Percentiles rank a stretch among this genome's conserved stretches.
These are phyloP conservation scores for Oncopodura yosiiana DNA, from an alignment of 1,140 invertebrate species.

Conservation along the genomic window DNA sequence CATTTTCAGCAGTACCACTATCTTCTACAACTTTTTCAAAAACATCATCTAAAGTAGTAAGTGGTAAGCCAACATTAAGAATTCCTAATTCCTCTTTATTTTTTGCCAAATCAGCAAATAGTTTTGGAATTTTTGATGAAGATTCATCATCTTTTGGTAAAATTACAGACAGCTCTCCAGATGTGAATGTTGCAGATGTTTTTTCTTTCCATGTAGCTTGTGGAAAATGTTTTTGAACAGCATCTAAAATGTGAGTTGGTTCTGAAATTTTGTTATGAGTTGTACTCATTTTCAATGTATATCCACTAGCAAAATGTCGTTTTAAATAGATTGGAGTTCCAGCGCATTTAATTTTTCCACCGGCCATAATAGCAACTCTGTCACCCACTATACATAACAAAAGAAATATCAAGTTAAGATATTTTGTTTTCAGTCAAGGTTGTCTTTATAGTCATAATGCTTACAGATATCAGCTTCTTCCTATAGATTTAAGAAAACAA, in stretches of 20 bases:
- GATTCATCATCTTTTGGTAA: slow-evolving; percentile 42
- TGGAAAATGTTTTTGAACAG: slow-evolving; percentile 48
- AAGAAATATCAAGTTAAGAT: too few relatives aligned
- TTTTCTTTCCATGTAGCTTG: slow-evolving; percentile 45
- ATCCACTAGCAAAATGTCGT: slow-evolving; percentile 55
- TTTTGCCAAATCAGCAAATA: slow-evolving; percentile 57
- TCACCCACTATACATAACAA: too few relatives aligned
- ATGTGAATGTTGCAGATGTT: slow-evolving; percentile 47
- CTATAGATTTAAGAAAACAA: too few relatives aligned
- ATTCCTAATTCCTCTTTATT: slow-evolving; percentile 53
- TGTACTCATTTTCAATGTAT: slow-evolving; percentile 18
- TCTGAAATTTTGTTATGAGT: background rate
- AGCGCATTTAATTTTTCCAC: slow-evolving; percentile 66
- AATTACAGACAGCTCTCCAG: slow-evolving; percentile 43
- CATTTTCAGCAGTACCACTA: background rate
- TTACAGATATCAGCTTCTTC: slow-evolving; percentile 95
- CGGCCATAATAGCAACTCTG: slow-evolving; percentile 73
- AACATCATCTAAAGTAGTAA: slow-evolving; percentile 77
- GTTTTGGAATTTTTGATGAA: slow-evolving; percentile 44
- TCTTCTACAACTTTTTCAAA: slow-evolving; percentile 58
- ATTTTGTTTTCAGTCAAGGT: too few relatives aligned
- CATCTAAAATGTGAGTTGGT: slow-evolving; percentile 48
- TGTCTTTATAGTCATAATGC: too few relatives aligned
- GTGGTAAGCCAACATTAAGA: slow-evolving; percentile 62
- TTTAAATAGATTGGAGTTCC: slow-evolving; percentile 80